Evolutionary conservation across 1,140 invertebrate genomes (phyloP).

Genomic region (Eumaeus atala): DNA sequence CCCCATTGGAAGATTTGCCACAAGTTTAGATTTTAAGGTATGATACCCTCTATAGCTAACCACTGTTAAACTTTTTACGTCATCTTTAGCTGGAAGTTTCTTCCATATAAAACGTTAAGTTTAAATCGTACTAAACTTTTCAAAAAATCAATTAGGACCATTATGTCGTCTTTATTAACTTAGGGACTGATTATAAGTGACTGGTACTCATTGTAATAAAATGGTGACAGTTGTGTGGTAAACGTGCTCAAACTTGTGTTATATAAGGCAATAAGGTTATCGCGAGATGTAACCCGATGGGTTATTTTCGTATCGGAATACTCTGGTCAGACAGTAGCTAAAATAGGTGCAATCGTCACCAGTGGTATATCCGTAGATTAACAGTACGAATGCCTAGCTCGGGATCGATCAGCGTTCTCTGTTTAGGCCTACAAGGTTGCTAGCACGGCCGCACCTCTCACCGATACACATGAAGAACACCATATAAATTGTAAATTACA

Average conservation of each 20-base stretch:
- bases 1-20: conserved; percentile 47
- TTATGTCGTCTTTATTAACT: too few relatives aligned
- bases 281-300: conserved; percentile 20
- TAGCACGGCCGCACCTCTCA: conserved; percentile 24
- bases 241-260: conserved; percentile 24
- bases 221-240: too few relatives aligned
- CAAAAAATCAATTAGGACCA: too few relatives aligned
- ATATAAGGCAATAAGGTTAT: conserved; percentile 41
- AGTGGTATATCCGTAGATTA: conserved; percentile 11
- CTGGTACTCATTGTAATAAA: too few relatives aligned
- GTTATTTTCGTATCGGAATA: conserved; percentile 35
- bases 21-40: conserved; percentile 57
- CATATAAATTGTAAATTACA: background rate
- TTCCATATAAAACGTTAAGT: background rate
- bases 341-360: conserved; percentile 28
- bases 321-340: conserved; percentile 24
- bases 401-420: conserved; percentile 11
- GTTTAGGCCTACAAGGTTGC: conserved; percentile 31
- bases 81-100: conserved; percentile 12
- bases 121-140: too few relatives aligned
- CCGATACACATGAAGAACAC: conserved; percentile 12
- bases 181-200: too few relatives aligned
- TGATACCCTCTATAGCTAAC: conserved; percentile 20
- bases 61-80: too few relatives aligned
- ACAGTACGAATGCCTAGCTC: conserved; percentile 6